These are phyloP conservation scores for Leucoma salicis DNA, from an alignment of 2,888 invertebrate species.

Conservation along the genomic window DNA sequence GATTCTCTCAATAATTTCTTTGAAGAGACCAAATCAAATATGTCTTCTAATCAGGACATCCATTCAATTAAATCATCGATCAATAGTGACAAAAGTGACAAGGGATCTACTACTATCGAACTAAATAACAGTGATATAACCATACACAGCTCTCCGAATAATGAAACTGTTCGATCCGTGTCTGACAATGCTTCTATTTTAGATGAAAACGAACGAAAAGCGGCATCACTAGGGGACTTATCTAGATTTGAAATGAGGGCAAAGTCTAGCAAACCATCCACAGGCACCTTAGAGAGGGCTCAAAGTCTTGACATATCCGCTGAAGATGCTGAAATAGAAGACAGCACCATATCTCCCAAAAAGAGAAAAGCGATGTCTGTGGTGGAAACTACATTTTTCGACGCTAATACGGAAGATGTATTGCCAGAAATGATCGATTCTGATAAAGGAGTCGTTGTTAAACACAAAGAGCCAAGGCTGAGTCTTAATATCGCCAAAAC, in stretches of 20 bases:
- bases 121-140: conserved; percentile 88
- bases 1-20: conserved; percentile 75
- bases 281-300: conserved; percentile 87
- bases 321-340: conserved; percentile 71
- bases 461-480: conserved; percentile 82
- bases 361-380: conserved; percentile 86
- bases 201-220: conserved; percentile 86
- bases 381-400: conserved; percentile 71
- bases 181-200: conserved; percentile 73
- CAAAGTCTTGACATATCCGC: conserved; percentile 89
- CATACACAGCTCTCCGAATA: conserved; percentile 86
- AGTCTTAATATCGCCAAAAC: conserved; percentile 76
- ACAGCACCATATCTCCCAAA: conserved; percentile 77
- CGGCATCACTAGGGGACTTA: conserved; percentile 90
- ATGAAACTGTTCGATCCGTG: conserved; percentile 66
- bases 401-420: conserved; percentile 65
- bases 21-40: conserved; percentile 71
- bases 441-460: conserved; percentile 57
- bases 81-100: conserved; percentile 76
- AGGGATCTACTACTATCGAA: conserved; percentile 86
- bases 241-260: conserved; percentile 84
- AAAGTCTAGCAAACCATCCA: conserved; percentile 68
- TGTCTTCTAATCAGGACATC: conserved; percentile 72
- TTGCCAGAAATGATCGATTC: conserved; percentile 70
- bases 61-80: conserved; percentile 71